Conservation (phyloP, 2,888 invertebrate genomes). For the Lepetodrilus schrolli region DNA sequence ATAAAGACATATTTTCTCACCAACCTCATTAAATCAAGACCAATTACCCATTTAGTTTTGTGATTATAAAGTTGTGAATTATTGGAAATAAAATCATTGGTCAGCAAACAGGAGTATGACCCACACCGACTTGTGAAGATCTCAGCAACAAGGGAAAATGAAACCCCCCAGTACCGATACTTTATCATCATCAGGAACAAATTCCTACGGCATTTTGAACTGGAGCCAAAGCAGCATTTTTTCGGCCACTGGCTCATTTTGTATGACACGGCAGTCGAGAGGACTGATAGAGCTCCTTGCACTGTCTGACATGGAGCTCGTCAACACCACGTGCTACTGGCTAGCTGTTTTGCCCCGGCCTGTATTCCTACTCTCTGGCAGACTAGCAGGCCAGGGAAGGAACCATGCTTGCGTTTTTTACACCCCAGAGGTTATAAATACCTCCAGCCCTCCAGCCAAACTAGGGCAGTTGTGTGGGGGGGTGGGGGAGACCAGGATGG, state of each 20-base stretch:
- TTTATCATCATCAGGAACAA: background rate
- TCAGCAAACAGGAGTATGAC: background rate
- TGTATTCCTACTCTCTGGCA: background rate
- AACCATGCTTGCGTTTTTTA: constrained; percentile 14
- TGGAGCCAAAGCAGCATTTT: constrained; percentile 32
- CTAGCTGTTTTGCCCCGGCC: background rate
- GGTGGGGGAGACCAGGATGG: background rate
- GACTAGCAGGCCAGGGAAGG: too few relatives aligned
- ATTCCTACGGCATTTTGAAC: constrained; percentile 31
- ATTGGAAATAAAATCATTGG: too few relatives aligned
- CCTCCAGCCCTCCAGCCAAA: constrained; percentile 13
- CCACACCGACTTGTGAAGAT: background rate
- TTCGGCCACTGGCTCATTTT: constrained; percentile 31
- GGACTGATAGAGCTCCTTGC: background rate
- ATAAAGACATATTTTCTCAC: background rate
- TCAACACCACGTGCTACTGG: background rate
- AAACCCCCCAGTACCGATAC: background rate
- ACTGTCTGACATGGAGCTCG: constrained; percentile 20
- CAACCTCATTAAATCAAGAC: background rate
- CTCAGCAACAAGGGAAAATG: background rate
- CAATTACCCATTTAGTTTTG: too few relatives aligned
- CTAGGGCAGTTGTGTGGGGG: constrained; percentile 8
- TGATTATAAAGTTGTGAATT: too few relatives aligned
- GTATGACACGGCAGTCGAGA: constrained; percentile 32
- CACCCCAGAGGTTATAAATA: constrained; percentile 22